Base-by-base conservation (phyloP, 2,888 invertebrate species). In the Melanchra persicariae region DNA sequence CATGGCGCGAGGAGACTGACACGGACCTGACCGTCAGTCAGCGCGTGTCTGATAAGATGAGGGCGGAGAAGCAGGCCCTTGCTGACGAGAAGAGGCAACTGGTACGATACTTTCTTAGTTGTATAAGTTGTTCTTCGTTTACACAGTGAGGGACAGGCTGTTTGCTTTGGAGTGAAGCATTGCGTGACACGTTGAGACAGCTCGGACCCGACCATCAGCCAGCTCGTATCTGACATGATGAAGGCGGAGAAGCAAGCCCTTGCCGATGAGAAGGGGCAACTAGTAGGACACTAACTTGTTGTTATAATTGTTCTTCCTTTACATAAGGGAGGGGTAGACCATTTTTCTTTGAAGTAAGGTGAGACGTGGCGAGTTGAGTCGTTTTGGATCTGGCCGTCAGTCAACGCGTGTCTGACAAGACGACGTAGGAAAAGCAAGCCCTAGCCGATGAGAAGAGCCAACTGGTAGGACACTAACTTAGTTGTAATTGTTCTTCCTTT, bases 351-450 rank as follows among this genome's bases (percentile, higher is more conserved):
- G 22, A 22, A n/a, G n/a, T 22, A 93, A 95, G 24, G 86, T 96
- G 59, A 97, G 97, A 97, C 97, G 97, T 74, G 93, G 96, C 19
- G 97, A 97, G 85, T 96, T 97, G 97, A 97, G 71, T 96, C 96
- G 0, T n/a, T n/a, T n/a, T n/a, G n/a, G n/a, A n/a, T n/a, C n/a
- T n/a, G n/a, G n/a, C n/a, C n/a, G n/a, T n/a, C n/a, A n/a, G n/a
- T n/a, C n/a, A n/a, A n/a, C n/a, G n/a, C n/a, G n/a, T n/a, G n/a
- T 96, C 97, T 0, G 97, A 97, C 83, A 97, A 97, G 91, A 96
- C 97, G 87, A 93, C 95, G 55, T 92, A 94, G 12, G 97, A 97
- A 84, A 97, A 97, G 86, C 88, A 91, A 26, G 91, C 93, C 24
- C 89, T 97, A 37, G 95, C 96, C 0, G 95, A 51, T 7, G 51